Evolutionary conservation across 2,113 vertebrate species (phyloP).

Genomic region (Perognathus longimembris): DNA sequence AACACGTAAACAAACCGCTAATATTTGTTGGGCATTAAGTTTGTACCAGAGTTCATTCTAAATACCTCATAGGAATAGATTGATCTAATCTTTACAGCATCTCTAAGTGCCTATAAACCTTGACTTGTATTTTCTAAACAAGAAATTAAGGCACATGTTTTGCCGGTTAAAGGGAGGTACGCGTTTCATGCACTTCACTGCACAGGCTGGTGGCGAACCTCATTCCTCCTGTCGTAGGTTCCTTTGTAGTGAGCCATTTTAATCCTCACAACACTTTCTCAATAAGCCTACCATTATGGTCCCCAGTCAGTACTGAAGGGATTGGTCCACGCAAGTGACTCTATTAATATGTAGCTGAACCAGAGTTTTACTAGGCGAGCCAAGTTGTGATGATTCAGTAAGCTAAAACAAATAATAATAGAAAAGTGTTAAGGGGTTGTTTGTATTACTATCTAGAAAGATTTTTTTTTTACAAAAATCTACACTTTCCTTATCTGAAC

Average conservation of each 20-base stretch:
- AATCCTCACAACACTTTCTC: neutral
- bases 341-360: neutral
- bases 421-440: neutral
- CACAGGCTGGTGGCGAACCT: too few species aligned
- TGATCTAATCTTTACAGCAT: neutral
- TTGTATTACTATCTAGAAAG: neutral
- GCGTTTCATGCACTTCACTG: too few species aligned
- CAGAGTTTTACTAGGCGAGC: neutral
- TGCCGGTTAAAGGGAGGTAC: neutral
- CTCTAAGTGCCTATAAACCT: neutral
- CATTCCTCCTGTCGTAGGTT: too few species aligned
- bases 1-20: neutral
- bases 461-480: neutral
- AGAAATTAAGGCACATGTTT: constrained; percentile 32
- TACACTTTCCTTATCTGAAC: neutral
- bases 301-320: neutral
- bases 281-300: neutral
- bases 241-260: neutral
- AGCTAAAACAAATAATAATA: neutral
- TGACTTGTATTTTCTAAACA: constrained; percentile 16
- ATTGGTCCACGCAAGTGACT: neutral
- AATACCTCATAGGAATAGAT: neutral
- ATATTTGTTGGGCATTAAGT: neutral
- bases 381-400: neutral
- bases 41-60: neutral